A percentile compares a stretch with the other conserved stretches of the same genome.
Conservation (phyloP, 2,113 vertebrate genomes). For the Mungos mungo region DNA sequence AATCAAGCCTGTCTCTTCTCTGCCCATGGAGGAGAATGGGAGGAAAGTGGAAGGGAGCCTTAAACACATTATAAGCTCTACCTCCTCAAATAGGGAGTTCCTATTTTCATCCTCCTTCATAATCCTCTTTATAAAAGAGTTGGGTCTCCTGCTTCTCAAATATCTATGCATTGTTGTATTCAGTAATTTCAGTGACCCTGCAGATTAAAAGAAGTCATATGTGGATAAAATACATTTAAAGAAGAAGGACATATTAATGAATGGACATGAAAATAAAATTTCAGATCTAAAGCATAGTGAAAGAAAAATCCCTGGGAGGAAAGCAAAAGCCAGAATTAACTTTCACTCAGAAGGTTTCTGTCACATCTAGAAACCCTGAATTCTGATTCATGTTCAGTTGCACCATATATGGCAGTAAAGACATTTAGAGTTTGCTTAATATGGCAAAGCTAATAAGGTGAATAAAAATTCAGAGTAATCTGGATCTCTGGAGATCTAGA, state of each 20-base stretch:
- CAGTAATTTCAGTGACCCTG: neutral
- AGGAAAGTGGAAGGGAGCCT: neutral
- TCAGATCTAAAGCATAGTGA: neutral
- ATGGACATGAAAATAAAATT: neutral
- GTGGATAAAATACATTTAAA: neutral
- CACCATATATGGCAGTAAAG: neutral
- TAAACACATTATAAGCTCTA: neutral
- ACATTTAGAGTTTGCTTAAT: neutral
- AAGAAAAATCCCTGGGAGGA: neutral
- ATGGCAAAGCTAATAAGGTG: neutral
- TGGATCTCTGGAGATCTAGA: neutral
- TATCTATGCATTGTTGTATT: neutral
- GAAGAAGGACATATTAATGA: neutral
- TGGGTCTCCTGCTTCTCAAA: neutral
- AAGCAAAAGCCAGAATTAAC: neutral
- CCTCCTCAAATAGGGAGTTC: no score
- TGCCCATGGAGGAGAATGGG: accelerated
- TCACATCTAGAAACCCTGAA: neutral
- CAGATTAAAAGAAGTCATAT: neutral
- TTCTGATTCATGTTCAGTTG: neutral
- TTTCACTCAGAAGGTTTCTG: neutral
- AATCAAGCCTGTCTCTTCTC: no score
- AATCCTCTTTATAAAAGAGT: neutral
- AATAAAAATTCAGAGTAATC: neutral
- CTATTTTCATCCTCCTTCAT: neutral